Conservation (phyloP, 35 echinoderm and acorn worm genomes). For the Stichopus chloronotus region DNA sequence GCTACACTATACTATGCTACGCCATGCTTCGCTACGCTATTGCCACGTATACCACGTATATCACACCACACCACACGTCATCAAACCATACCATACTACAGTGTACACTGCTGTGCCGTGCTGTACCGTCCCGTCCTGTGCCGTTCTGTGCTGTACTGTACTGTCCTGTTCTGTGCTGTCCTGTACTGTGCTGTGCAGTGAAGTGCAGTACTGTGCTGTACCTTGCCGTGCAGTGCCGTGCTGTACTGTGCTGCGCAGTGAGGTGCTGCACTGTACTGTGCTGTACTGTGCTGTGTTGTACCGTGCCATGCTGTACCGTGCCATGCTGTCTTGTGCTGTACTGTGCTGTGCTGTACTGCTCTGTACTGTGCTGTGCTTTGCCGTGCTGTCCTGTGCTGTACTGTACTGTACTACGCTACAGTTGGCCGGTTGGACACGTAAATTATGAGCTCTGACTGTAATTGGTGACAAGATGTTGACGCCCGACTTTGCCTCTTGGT, state of each 20-base stretch:
- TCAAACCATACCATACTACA: no score
- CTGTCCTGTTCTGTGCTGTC: slow-evolving; percentile 36
- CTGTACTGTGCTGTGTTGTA: background rate
- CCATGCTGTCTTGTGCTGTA: background rate
- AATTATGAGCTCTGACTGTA: no score
- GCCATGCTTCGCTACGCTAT: no score
- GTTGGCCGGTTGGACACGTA: background rate
- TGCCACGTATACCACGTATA: no score
- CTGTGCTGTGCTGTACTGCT: background rate
- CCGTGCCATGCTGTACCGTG: background rate
- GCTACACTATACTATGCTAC: no score
- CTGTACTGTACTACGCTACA: background rate
- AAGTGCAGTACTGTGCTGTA: background rate
- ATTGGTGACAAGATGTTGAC: no score
- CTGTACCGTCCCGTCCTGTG: no score
- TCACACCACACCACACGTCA: no score
- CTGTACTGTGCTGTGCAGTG: slow-evolving; percentile 6
- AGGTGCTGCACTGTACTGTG: background rate
- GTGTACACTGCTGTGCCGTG: no score
- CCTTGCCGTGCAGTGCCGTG: slow-evolving; percentile 13
- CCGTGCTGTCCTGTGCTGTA: background rate
- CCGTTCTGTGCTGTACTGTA: no score
- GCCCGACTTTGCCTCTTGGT: no score
- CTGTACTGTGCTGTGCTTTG: background rate
- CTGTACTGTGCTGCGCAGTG: background rate